Conservation (phyloP, 1,140 invertebrate species). For the Drosophila kepulauana region DNA sequence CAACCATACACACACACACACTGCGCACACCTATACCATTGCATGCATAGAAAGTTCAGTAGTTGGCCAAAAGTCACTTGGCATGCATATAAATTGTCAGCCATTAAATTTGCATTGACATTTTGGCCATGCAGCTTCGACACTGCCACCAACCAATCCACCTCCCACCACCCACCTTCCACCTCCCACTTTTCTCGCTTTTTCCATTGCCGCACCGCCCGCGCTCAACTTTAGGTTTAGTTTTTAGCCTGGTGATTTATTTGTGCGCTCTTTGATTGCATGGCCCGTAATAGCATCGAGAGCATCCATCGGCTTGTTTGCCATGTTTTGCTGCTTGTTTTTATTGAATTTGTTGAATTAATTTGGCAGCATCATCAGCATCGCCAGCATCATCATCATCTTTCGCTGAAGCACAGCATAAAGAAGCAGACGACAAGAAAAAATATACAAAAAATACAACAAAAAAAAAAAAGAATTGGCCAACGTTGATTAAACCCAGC, state of each 20-base stretch:
- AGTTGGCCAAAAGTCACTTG: slow-evolving; percentile 82
- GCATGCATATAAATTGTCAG: slow-evolving; percentile 82
- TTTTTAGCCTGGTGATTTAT: slow-evolving; percentile 81
- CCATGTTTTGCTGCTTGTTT: slow-evolving; percentile 78
- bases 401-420: slow-evolving; percentile 30
- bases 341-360: slow-evolving; percentile 83
- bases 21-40: background rate
- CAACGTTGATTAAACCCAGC: slow-evolving; percentile 77
- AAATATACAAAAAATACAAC: slow-evolving; percentile 4
- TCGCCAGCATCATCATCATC: slow-evolving; percentile 14
- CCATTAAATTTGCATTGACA: slow-evolving; percentile 83
- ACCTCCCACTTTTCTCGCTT: background rate
- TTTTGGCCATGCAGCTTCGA: slow-evolving; percentile 68
- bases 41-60: slow-evolving; percentile 62
- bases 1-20: slow-evolving; percentile 6
- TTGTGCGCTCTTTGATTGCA: slow-evolving; percentile 81
- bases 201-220: background rate
- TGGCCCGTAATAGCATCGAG: slow-evolving; percentile 14
- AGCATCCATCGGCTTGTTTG: slow-evolving; percentile 66
- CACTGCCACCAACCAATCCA: slow-evolving; percentile 9
- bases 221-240: slow-evolving; percentile 38
- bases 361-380: slow-evolving; percentile 68
- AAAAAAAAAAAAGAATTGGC: slow-evolving; percentile 47
- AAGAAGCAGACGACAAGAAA: slow-evolving; percentile 29
- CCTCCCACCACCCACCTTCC: slow-evolving; percentile 13